Conservation (phyloP, 30 jellyfish, hydroid and myxozoan species). For the Rhopilema esculentum region DNA sequence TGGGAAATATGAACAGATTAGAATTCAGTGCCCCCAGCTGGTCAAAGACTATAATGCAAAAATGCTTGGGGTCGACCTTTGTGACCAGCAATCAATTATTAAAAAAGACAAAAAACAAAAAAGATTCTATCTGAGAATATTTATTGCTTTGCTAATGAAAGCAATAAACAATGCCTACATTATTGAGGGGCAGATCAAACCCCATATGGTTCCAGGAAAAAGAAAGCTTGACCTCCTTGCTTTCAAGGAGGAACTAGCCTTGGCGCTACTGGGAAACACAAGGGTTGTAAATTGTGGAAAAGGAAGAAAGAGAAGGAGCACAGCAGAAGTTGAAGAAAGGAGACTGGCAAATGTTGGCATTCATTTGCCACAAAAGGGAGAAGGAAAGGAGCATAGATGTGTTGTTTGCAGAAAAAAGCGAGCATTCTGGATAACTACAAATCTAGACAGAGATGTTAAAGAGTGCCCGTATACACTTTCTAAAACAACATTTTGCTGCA, state of each 20-base stretch:
- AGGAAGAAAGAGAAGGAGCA: conserved; percentile 31
- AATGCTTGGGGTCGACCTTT: conserved; percentile 27
- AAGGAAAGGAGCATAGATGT: conserved; percentile 41
- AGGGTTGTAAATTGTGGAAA: neutral
- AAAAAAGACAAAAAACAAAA: conserved; percentile 35
- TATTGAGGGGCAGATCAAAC: conserved; percentile 20
- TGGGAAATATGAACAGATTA: conserved; percentile 18
- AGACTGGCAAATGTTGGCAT: conserved; percentile 38
- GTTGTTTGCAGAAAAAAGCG: conserved; percentile 46
- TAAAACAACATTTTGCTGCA: conserved; percentile 35
- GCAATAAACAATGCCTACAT: conserved; percentile 41
- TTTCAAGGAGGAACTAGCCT: conserved; percentile 33
- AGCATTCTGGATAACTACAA: conserved; percentile 13
- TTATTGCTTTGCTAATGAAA: conserved; percentile 37
- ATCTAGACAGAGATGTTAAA: conserved; percentile 8
- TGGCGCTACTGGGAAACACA: conserved; percentile 16
- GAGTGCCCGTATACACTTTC: conserved; percentile 40
- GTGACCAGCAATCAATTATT: conserved; percentile 15
- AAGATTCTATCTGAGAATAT: conserved; percentile 21
- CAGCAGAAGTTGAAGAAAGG: conserved; percentile 13
- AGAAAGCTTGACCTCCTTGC: conserved; percentile 32
- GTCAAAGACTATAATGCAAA: conserved; percentile 29
- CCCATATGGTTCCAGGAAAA: conserved; percentile 15
- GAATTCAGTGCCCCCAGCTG: conserved; percentile 52
- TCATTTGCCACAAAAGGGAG: conserved; percentile 53